phyloP scores from a whole-genome alignment of 2,797 vertebrate species.

The Pseudochirops cupreus region DNA sequence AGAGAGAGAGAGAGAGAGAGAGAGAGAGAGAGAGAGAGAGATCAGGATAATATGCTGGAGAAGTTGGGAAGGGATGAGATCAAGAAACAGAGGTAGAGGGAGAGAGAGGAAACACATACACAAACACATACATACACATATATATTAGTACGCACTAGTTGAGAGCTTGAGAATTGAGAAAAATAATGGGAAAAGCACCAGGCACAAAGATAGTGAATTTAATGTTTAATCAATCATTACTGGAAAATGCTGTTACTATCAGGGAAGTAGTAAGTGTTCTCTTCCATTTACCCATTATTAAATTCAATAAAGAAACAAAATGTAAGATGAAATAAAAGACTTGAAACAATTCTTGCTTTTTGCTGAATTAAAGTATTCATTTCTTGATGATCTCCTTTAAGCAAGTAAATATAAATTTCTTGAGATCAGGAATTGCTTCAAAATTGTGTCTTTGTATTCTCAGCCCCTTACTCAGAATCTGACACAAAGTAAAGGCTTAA shows the following conservation, averaged over 20 bases:
- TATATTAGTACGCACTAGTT: not conserved
- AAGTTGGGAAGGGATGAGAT: not conserved
- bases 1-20: too few species aligned
- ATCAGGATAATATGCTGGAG: not conserved
- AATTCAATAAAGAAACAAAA: conserved; percentile 21
- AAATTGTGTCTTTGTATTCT: not conserved
- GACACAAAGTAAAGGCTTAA: not conserved
- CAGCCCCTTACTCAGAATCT: not conserved
- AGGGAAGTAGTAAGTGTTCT: not conserved
- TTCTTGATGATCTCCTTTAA: not conserved
- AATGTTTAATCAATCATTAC: not conserved
- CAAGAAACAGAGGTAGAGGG: not conserved
- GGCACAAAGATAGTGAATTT: conserved; percentile 11
- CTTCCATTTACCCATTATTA: not conserved
- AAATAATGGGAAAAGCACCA: not conserved
- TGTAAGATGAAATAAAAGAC: not conserved
- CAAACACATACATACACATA: not conserved
- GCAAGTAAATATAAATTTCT: not conserved
- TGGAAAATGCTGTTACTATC: not conserved
- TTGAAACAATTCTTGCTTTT: conserved; percentile 1
- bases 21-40: not conserved
- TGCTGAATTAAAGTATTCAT: not conserved
- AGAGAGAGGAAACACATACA: not conserved
- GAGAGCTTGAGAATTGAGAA: conserved; percentile 32
- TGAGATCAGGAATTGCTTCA: not conserved